phyloP scores from a whole-genome alignment of 2,113 vertebrate species.

The Calyptomena viridis region DNA sequence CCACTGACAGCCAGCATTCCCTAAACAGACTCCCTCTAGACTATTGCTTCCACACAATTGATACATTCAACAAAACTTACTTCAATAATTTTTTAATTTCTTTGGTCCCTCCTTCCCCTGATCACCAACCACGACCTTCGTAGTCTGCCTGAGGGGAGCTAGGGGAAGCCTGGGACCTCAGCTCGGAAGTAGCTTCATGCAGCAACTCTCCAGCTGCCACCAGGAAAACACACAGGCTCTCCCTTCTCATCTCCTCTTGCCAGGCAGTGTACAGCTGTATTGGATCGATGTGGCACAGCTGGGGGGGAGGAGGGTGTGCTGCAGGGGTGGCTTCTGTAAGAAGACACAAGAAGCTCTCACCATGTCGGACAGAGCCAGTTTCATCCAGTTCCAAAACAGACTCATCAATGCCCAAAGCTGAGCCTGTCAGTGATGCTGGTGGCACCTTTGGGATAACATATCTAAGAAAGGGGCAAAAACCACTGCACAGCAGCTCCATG shows the following conservation, averaged over 20 bases:
- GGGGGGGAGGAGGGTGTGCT: accelerated
- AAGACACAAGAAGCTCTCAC: neutral
- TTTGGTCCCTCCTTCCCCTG: neutral
- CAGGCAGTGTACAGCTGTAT: neutral
- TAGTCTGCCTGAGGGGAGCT: neutral
- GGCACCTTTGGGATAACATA: no score
- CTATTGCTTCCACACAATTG: neutral
- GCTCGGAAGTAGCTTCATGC: neutral
- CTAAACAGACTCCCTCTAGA: neutral
- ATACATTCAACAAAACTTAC: neutral
- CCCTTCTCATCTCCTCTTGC: neutral
- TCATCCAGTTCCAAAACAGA: neutral
- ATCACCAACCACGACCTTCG: neutral
- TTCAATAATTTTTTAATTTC: neutral
- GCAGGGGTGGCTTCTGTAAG: neutral
- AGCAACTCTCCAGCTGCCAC: neutral
- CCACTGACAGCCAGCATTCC: neutral
- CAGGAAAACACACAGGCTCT: neutral
- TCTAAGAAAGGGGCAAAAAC: neutral
- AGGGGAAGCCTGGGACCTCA: neutral
- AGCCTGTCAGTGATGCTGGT: neutral
- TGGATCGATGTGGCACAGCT: neutral
- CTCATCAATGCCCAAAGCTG: neutral
- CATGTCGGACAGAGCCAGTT: neutral
- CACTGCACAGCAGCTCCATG: neutral